A percentile compares a stretch with the other conserved stretches of the same genome.
Conservation (phyloP, 2,888 invertebrate genomes). For the Yponomeuta plumbellus region DNA sequence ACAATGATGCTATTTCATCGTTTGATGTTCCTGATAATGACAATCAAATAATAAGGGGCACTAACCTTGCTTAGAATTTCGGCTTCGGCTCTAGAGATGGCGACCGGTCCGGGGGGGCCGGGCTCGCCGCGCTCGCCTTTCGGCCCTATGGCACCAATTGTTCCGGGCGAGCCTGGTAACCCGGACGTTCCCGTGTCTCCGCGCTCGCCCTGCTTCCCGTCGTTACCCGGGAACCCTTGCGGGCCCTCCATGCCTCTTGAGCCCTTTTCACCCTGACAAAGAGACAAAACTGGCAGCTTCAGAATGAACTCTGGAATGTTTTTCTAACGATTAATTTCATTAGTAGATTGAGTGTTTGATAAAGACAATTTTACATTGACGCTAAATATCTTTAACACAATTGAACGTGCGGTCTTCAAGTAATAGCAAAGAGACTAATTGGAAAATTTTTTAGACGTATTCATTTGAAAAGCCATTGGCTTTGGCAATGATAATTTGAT, state of each 20-base stretch:
- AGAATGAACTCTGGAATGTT: not conserved
- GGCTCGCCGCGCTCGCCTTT: conserved; percentile 84
- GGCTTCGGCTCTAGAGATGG: conserved; percentile 77
- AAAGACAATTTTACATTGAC: too few species aligned
- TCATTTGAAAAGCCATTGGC: too few species aligned
- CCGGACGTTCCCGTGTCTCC: conserved; percentile 85
- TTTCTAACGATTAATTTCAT: too few species aligned
- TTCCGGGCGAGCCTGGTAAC: conserved; percentile 82
- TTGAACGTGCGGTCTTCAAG: too few species aligned
- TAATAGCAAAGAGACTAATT: too few species aligned
- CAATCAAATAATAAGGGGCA: not conserved
- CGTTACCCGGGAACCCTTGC: conserved; percentile 80
- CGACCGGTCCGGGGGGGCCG: conserved; percentile 81
- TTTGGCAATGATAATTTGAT: too few species aligned
- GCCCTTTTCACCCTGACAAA: conserved; percentile 78
- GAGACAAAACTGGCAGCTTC: not conserved
- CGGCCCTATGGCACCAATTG: conserved; percentile 78
- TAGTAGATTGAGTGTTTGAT: too few species aligned
- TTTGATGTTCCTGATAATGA: too few species aligned
- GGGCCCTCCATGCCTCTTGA: conserved; percentile 79
- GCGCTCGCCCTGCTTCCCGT: conserved; percentile 80
- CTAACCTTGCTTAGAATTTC: conserved; percentile 75
- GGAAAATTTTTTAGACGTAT: too few species aligned
- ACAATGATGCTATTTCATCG: too few species aligned
- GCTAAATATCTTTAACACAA: too few species aligned